phyloP scores from a whole-genome alignment of 2,888 invertebrate genomes.

The Eilema caniola region DNA sequence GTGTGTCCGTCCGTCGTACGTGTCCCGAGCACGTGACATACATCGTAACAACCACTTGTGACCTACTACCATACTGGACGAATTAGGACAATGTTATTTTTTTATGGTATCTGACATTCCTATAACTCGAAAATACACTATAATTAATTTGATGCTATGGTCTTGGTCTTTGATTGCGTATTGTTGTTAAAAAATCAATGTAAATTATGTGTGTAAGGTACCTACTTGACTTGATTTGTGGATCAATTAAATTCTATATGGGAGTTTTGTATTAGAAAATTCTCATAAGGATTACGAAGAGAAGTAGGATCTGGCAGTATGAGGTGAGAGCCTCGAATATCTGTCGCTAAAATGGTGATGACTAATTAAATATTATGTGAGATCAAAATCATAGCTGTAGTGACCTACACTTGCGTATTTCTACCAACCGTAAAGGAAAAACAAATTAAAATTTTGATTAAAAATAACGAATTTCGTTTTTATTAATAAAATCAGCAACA shows the following conservation, averaged over 20 bases:
- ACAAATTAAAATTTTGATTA: background rate
- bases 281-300: too few relatives aligned
- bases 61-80: slow-evolving; percentile 38
- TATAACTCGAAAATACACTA: background rate
- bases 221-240: too few relatives aligned
- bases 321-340: too few relatives aligned
- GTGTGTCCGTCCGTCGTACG: slow-evolving; percentile 69
- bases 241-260: background rate
- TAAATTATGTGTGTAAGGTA: too few relatives aligned
- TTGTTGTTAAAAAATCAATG: too few relatives aligned
- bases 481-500: background rate
- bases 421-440: background rate
- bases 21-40: slow-evolving; percentile 73
- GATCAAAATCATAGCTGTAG: background rate
- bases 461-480: background rate
- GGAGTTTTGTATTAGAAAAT: background rate
- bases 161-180: background rate
- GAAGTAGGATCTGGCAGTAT: too few relatives aligned
- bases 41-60: slow-evolving; percentile 68
- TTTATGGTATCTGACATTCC: slow-evolving; percentile 19
- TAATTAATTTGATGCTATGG: background rate
- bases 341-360: too few relatives aligned
- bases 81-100: slow-evolving; percentile 43
- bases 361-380: too few relatives aligned
- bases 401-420: background rate